A percentile compares a stretch with the other conserved stretches of the same genome.
Evolutionary conservation across 2,113 vertebrate species (phyloP).

Genomic region (Thalassoma bifasciatum): DNA sequence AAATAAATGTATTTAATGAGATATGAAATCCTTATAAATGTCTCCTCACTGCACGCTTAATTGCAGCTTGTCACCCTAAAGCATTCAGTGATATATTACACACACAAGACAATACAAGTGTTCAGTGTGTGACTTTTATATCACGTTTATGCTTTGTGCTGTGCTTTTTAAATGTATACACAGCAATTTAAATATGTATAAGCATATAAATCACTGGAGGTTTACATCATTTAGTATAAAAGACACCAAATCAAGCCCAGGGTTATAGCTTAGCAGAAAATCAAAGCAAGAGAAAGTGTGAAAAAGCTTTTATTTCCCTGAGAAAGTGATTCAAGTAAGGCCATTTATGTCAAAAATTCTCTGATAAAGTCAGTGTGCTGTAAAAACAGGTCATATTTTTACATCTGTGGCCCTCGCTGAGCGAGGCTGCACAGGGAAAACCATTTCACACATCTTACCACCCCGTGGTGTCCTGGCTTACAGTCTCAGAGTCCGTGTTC

Average conservation of each 20-base stretch:
- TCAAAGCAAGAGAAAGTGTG: not conserved
- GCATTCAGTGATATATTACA: constrained; percentile 77
- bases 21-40: constrained; percentile 80
- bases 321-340: constrained; percentile 29
- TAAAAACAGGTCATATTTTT: constrained; percentile 72
- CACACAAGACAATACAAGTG: constrained; percentile 36
- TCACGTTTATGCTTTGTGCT: constrained; percentile 37
- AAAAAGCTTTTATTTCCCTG: constrained; percentile 25
- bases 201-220: constrained; percentile 35
- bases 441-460: constrained; percentile 75
- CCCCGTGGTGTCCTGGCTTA: constrained; percentile 71
- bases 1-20: constrained; percentile 83
- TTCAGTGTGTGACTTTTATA: constrained; percentile 60
- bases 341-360: constrained; percentile 59
- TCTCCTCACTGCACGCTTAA: constrained; percentile 75
- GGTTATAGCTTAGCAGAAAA: constrained; percentile 17
- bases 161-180: constrained; percentile 52
- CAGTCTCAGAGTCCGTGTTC: constrained; percentile 60
- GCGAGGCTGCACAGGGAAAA: constrained; percentile 64
- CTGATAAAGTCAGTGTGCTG: constrained; percentile 65
- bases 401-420: constrained; percentile 75
- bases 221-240: constrained; percentile 40
- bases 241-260: constrained; percentile 20
- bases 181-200: constrained; percentile 40
- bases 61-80: constrained; percentile 83